Percentiles rank a stretch among this genome's conserved stretches.
phyloP scores from a whole-genome alignment of 2,888 invertebrate genomes.

The Lasioglossum malachurum region DNA sequence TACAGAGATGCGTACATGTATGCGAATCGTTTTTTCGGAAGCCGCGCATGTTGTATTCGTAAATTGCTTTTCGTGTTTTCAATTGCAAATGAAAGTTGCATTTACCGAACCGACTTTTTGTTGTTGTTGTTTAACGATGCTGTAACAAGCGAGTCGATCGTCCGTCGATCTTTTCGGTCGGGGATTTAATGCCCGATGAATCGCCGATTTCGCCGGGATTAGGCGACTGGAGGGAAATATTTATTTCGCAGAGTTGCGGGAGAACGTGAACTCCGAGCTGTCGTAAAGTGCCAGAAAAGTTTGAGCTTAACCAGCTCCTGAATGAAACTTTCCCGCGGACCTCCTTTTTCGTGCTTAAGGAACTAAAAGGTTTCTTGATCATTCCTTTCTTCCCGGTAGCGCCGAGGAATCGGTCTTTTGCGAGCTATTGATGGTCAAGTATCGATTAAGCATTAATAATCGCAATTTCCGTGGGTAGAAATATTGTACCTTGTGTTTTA shows the following conservation, averaged over 20 bases:
- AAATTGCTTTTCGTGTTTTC: neutral
- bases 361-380: conserved; percentile 15
- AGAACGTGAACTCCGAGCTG: conserved; percentile 33
- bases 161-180: neutral
- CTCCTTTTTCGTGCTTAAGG: conserved; percentile 29
- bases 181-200: neutral
- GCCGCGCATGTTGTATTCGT: neutral
- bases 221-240: neutral
- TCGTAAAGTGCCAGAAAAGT: conserved; percentile 43
- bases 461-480: neutral
- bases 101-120: neutral
- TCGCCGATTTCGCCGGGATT: neutral
- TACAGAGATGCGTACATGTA: neutral
- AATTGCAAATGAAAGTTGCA: neutral
- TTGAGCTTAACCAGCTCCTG: conserved; percentile 36
- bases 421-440: neutral
- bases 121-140: neutral
- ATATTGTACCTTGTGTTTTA: neutral
- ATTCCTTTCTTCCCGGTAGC: neutral
- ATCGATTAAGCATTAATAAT: neutral
- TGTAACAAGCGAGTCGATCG: neutral
- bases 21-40: neutral
- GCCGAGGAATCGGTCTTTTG: conserved; percentile 16
- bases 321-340: conserved; percentile 44
- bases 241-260: conserved; percentile 9